phyloP scores from a whole-genome alignment of 1,140 invertebrate species.

The Leptopilina clavipes region DNA sequence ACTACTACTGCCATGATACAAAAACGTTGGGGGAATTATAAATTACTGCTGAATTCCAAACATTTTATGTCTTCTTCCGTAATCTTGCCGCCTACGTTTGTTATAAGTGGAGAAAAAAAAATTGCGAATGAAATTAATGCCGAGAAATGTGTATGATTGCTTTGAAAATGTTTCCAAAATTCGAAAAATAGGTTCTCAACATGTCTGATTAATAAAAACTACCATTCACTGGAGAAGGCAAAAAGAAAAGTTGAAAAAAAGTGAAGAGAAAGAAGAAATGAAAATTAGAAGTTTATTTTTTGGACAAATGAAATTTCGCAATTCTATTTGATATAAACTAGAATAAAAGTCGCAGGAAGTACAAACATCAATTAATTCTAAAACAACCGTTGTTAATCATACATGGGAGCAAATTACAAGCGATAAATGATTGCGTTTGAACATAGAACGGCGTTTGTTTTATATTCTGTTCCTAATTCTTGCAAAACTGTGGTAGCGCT shows the following conservation, averaged over 20 bases:
- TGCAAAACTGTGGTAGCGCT: slow-evolving; percentile 1
- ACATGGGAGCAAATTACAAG: not conserved
- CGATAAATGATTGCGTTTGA: slow-evolving; percentile 9
- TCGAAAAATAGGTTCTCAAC: too few species aligned
- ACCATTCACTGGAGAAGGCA: too few species aligned
- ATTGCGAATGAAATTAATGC: too few species aligned
- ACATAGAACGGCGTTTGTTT: not conserved
- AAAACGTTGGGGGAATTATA: not conserved
- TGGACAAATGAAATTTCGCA: not conserved
- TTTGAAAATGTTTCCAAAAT: too few species aligned
- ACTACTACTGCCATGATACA: not conserved
- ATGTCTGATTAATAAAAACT: too few species aligned
- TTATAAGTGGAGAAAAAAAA: too few species aligned
- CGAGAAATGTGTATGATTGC: too few species aligned
- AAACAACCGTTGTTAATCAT: slow-evolving; percentile 6
- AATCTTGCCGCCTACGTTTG: not conserved
- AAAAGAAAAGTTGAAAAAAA: not conserved
- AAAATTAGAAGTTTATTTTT: not conserved
- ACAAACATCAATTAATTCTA: not conserved
- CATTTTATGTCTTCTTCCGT: slow-evolving; percentile 3
- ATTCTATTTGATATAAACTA: not conserved
- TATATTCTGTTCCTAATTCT: slow-evolving; percentile 24
- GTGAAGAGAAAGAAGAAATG: not conserved
- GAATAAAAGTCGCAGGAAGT: not conserved
- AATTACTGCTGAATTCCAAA: not conserved